Conservation (phyloP, 2,888 invertebrate genomes). For the Caenorhabditis uteleia region DNA sequence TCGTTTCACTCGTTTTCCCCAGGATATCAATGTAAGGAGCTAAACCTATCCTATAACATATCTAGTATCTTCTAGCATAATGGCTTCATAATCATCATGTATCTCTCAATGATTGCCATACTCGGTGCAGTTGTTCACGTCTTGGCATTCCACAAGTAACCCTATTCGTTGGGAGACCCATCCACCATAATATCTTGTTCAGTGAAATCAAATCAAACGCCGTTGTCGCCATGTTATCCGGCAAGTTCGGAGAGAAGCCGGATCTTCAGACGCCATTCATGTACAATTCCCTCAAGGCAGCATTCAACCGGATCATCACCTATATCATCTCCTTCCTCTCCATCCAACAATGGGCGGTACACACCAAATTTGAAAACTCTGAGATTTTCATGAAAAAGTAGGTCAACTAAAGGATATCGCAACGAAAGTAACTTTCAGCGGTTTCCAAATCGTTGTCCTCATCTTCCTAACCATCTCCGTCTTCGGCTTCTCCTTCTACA, state of each 20-base stretch:
- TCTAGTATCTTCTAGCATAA: neutral
- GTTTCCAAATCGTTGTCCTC: no score
- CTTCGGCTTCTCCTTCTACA: no score
- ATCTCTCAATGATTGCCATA: constrained; percentile 7
- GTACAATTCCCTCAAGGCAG: neutral
- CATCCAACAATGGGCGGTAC: no score
- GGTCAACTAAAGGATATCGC: no score
- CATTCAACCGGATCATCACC: no score
- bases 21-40: constrained; percentile 3
- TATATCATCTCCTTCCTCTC: no score
- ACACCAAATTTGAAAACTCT: no score
- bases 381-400: no score
- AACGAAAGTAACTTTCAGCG: no score
- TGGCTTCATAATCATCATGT: constrained; percentile 7
- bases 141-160: constrained; percentile 4
- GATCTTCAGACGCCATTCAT: neutral
- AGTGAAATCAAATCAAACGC: neutral
- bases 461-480: no score
- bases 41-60: neutral
- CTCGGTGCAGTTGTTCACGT: constrained; percentile 1
- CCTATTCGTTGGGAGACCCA: neutral
- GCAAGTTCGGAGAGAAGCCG: neutral
- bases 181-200: neutral
- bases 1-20: neutral
- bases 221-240: neutral